Base-by-base conservation (phyloP, 1,140 invertebrate genomes). In the Hypothenemus hampei region DNA sequence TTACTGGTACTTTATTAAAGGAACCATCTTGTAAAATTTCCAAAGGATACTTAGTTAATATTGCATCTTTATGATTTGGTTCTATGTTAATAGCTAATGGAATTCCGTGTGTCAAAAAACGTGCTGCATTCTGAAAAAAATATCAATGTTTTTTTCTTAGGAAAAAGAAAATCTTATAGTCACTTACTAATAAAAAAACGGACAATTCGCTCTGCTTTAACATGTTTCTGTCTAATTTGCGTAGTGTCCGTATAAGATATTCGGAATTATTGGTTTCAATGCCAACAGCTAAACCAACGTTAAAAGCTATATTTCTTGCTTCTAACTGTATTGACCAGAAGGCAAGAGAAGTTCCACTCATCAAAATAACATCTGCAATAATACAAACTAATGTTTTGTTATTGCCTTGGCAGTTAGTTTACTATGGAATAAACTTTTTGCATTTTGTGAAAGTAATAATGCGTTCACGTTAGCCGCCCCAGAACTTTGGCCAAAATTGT, bases 1-100 rank as follows among this genome's bases (percentile, higher is more conserved):
- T 11, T 26, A 59, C 39, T 13, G 57, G 57, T 15, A 59, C 51
- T 44, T 22, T 59, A 23, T 48, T 48, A 29, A 59, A 54, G 7
- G 40, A 15, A 20, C 57, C 57, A n/a, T 10, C 44, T 45, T 59
- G 29, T 11, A 59, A 29, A 7, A 43, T 13, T 6, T 23, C 29
- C 5, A 31, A 54, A 3, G 45, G 8, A 22, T 26, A 48, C 16
- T 59, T 18, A 4, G 50, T 48, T 3, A 54, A 10, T 6, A 59
- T 19, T 4, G 57, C 57, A 10, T 16, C 45, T 41, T 39, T 33
- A 43, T 54, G 50, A 23, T 43, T 1, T 13, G 50, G 57, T 29
- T 59, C 57, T 3, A 59, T 37, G 3, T 19, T 44, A 3, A 46
- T 50, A 4, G 43, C 23, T 33, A 54, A 59, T 19, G 50, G 50